phyloP scores from a whole-genome alignment of 2,797 vertebrate species.

The Lepus townsendii region DNA sequence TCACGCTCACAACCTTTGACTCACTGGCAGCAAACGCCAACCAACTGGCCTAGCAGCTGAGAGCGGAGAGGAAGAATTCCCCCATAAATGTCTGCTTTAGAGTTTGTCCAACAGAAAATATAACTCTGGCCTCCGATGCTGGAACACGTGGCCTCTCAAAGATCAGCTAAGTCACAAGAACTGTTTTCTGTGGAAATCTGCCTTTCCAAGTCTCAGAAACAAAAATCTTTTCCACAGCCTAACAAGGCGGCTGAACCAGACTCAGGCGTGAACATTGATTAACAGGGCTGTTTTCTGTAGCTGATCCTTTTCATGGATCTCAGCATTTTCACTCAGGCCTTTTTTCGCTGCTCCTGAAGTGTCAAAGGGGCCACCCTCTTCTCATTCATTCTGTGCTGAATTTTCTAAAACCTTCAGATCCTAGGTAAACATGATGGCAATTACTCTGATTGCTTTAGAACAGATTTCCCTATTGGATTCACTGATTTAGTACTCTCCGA shows the following conservation, averaged over 20 bases:
- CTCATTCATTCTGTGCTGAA: slow-evolving; percentile 11
- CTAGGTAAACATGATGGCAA: not conserved
- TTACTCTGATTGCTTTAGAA: slow-evolving; percentile 50
- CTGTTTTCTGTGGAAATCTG: slow-evolving; percentile 47
- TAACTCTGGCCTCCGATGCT: not conserved
- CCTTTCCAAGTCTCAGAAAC: slow-evolving; percentile 35
- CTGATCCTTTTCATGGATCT: not conserved
- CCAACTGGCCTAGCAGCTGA: slow-evolving; percentile 61
- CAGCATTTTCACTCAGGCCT: not conserved
- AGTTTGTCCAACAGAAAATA: slow-evolving; percentile 5
- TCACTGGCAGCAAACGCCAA: slow-evolving; percentile 34
- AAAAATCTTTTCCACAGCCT: slow-evolving; percentile 33
- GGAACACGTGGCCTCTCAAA: not conserved
- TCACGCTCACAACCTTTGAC: slow-evolving; percentile 61
- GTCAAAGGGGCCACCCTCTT: not conserved
- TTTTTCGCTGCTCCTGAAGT: not conserved
- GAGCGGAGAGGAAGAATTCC: slow-evolving; percentile 37
- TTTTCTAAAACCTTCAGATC: slow-evolving; percentile 23
- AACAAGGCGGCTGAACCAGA: slow-evolving; percentile 37
- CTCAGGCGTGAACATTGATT: not conserved
- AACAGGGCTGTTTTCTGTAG: not conserved
- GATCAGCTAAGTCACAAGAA: slow-evolving; percentile 49
- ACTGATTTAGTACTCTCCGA: not conserved
- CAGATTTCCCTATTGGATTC: not conserved
- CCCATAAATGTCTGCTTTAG: slow-evolving; percentile 42